Evolutionary conservation across 2,888 invertebrate species (phyloP).

Genomic region (Ecliptopera silaceata): DNA sequence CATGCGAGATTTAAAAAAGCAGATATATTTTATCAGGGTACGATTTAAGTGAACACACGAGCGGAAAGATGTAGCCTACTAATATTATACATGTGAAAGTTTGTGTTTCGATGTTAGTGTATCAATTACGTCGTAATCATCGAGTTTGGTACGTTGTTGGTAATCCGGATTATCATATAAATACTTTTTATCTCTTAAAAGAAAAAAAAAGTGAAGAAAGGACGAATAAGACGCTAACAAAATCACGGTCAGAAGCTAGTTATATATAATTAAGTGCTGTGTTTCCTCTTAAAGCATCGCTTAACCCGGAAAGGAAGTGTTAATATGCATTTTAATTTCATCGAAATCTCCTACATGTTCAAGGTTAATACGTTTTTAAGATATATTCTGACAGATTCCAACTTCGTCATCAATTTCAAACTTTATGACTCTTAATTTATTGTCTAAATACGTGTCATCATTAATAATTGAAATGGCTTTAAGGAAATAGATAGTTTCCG

Average conservation of each 20-base stretch:
- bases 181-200: too few relatives aligned
- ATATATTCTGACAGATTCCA: slow-evolving; percentile 1
- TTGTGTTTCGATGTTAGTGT: too few relatives aligned
- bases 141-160: too few relatives aligned
- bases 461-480: not conserved
- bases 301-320: slow-evolving; percentile 10
- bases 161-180: too few relatives aligned
- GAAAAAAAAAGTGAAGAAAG: too few relatives aligned
- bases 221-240: too few relatives aligned
- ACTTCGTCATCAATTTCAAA: not conserved
- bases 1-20: too few relatives aligned
- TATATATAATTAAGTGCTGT: not conserved
- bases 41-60: too few relatives aligned
- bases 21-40: too few relatives aligned
- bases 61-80: too few relatives aligned
- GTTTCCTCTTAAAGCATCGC: not conserved
- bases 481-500: not conserved
- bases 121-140: too few relatives aligned
- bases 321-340: slow-evolving; percentile 16
- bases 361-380: slow-evolving; percentile 16
- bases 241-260: not conserved
- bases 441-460: not conserved
- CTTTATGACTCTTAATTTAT: not conserved
- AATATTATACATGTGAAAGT: too few relatives aligned
- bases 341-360: not conserved